Base-by-base conservation (phyloP, 2,113 vertebrate species). In the Neofelis nebulosa region DNA sequence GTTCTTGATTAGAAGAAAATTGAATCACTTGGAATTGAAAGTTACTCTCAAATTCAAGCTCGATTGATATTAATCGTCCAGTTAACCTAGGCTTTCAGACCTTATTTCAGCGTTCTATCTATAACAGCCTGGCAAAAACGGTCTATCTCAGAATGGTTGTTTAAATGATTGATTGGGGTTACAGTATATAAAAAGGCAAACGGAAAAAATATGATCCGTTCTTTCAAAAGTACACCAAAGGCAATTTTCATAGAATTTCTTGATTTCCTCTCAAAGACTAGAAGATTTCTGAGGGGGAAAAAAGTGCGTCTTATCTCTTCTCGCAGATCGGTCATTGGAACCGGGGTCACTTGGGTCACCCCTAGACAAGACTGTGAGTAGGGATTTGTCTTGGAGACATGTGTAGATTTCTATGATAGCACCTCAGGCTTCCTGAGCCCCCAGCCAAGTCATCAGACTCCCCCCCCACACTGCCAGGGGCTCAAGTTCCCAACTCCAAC, bases 31-130 rank as follows among this genome's bases (percentile, higher is more conserved):
- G 9, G 15, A 89, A 68, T 82, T 68, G 66, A 36, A 81, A 78
- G 29, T 68, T 86, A 81, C 65, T 87, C 55, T 91, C 71, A 80
- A 89, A 84, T 71, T 61, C 14, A 91, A 85, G 13, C 84, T 78
- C 16, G 71, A 55, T 3, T 91, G 96, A 61, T 50, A 55, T 95
- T 92, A 65, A 50, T 85, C 93, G 89, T 83, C 57, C 74, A 63
- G 21, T 61, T 96, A 84, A 74, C 3, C n/a, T 8, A 48, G 57
- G 45, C 68, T 92, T 94, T 95, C 57, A 95, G 68, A 74, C 10
- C 27, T 80, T 57, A 27, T 85, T 96, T 95, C 52, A 74, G 50
- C 91, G 80, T 82, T 66, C 14, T 78, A 69, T 18, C 55, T 29
- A 36, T 36, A 88, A 61, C 38, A 57, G 15, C 31, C 55, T 78